Evolutionary conservation across 2,888 invertebrate genomes (phyloP).

Genomic region (Bembecia ichneumoniformis): DNA sequence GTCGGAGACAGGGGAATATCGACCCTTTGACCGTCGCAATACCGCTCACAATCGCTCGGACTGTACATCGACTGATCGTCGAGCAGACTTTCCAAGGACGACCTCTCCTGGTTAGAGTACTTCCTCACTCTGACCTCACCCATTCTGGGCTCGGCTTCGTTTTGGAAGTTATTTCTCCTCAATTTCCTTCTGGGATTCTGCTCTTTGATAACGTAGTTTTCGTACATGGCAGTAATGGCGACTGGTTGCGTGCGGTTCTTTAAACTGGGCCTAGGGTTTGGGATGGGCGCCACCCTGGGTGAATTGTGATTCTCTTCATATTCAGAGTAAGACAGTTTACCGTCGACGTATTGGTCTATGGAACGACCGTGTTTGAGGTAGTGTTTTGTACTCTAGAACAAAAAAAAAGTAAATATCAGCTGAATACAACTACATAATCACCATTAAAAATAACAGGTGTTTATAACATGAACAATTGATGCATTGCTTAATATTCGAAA

Average conservation of each 20-base stretch:
- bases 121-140: slow-evolving; percentile 51
- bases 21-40: slow-evolving; percentile 50
- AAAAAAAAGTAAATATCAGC: slow-evolving; percentile 12
- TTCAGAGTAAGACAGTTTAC: slow-evolving; percentile 70
- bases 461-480: no score
- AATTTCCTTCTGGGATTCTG: slow-evolving; percentile 81
- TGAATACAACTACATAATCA: not conserved
- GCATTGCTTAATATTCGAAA: no score
- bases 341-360: slow-evolving; percentile 84
- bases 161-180: slow-evolving; percentile 74
- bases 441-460: no score
- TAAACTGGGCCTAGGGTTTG: slow-evolving; percentile 56
- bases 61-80: slow-evolving; percentile 72
- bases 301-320: slow-evolving; percentile 66
- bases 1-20: slow-evolving; percentile 86
- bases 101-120: slow-evolving; percentile 65
- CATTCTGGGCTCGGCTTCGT: slow-evolving; percentile 73
- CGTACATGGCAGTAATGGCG: slow-evolving; percentile 81
- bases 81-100: slow-evolving; percentile 74
- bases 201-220: slow-evolving; percentile 79
- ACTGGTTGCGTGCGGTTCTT: slow-evolving; percentile 75
- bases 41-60: slow-evolving; percentile 61
- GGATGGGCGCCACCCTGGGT: slow-evolving; percentile 55
- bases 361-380: slow-evolving; percentile 80
- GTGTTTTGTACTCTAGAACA: slow-evolving; percentile 67